Evolutionary conservation across 2,797 vertebrate species (phyloP), one percentile per base, ranked within the genome.

Genomic region (Syngnathus rostellatus): DNA sequence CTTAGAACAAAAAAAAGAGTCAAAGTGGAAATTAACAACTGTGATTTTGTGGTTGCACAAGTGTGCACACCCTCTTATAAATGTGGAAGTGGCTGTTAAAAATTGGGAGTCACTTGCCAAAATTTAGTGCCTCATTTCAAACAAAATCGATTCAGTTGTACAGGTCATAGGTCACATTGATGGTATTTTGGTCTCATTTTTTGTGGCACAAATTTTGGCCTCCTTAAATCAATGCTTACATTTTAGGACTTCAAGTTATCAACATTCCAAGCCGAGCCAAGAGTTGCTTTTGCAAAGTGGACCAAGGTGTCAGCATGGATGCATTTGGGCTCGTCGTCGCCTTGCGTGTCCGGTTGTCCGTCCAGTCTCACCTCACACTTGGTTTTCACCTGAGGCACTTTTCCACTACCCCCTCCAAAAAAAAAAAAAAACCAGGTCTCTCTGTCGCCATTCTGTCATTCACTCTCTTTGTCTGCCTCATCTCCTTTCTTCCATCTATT

Each of bases 241-340:
- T 55, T 14, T 55, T 31, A 6, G 54, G 11, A 55, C 23, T 31
- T 54, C 12, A 54, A 25, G 53, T 21, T 41, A 17, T 17, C 41
- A 1, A 17, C n/a, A 63, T 48, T 23, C 62, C 62, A 63, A 63
- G 21, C 23, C 11, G 5, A 23, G 61, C 14, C 5, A 8, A n/a
- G 40, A 31, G 43, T 68, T 78, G 72, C 75, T 74, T 80, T 82
- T 79, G 76, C 75, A 77, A 73, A 74, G 72, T 80, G 66, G 74
- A 75, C 82, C 75, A 79, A 71, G 72, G 77, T 76, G 79, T 78
- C 80, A 75, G 79, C 78, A 84, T 85, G 84, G 77, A 77, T 85
- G 70, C 77, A 78, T 82, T 76, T 75, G 77, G 79, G 82, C 25
- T 57, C 85, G 77, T 85, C 79, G 81, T 76, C 45, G 78, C 84